Evolutionary conservation across 2,797 vertebrate species (phyloP).

Genomic region (Lycodopsis pacificus): DNA sequence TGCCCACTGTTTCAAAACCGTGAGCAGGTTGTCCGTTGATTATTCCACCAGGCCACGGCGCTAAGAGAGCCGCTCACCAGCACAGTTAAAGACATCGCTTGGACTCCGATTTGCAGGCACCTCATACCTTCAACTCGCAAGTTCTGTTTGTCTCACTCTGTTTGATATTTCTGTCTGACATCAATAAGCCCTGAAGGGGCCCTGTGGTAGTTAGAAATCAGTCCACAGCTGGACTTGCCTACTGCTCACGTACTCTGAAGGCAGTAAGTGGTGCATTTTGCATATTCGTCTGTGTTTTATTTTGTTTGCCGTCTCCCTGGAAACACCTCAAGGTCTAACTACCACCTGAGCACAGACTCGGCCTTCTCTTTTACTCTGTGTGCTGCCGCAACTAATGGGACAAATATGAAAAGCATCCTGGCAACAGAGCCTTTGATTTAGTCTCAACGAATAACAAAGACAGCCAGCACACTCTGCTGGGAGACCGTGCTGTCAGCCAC

Average conservation of each 20-base stretch:
- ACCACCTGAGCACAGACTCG: conserved; percentile 33
- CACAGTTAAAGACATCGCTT: conserved; percentile 43
- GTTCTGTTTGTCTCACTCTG: conserved; percentile 31
- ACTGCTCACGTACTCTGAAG: not conserved
- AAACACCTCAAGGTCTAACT: conserved; percentile 51
- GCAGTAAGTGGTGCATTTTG: conserved; percentile 6
- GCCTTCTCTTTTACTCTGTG: conserved; percentile 24
- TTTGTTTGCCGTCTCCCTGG: conserved; percentile 28
- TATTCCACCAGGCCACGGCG: conserved; percentile 33
- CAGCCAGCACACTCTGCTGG: conserved; percentile 6
- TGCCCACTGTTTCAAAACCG: conserved; percentile 59
- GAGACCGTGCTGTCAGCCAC: not conserved
- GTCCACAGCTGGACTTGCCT: not conserved
- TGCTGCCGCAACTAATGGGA: conserved; percentile 45
- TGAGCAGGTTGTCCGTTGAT: conserved; percentile 56
- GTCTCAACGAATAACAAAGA: conserved; percentile 40
- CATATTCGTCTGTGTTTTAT: conserved; percentile 13
- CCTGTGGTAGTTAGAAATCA: not conserved
- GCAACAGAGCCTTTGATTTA: conserved; percentile 70
- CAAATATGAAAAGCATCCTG: conserved; percentile 56
- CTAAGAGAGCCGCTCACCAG: conserved; percentile 37
- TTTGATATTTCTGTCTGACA: conserved; percentile 37
- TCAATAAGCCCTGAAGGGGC: conserved; percentile 7
- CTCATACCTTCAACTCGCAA: conserved; percentile 21
- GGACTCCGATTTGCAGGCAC: conserved; percentile 35